These are phyloP conservation scores for Melanostoma mellinum DNA, from an alignment of 2,888 invertebrate species.

Conservation along the genomic window DNA sequence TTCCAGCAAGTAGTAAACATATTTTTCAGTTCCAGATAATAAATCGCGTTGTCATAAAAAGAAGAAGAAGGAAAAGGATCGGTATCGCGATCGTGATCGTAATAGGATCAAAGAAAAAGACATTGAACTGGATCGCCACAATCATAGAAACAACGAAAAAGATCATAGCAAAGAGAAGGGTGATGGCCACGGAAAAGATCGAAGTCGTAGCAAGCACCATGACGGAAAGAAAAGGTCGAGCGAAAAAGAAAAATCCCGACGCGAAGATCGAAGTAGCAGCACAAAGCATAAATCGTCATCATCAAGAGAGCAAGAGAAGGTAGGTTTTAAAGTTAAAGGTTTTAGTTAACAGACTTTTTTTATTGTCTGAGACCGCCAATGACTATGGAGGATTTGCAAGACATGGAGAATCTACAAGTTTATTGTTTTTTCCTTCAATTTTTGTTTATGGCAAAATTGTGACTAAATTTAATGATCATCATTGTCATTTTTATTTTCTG, in stretches of 20 bases:
- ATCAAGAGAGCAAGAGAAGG: conserved; percentile 76
- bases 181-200: conserved; percentile 35
- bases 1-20: not conserved
- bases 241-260: conserved; percentile 74
- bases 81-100: conserved; percentile 75
- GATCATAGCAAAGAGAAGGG: conserved; percentile 60
- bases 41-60: conserved; percentile 79
- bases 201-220: conserved; percentile 51
- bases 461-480: no score
- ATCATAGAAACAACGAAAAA: conserved; percentile 39
- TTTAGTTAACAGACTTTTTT: conserved; percentile 39
- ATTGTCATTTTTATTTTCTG: no score
- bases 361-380: no score
- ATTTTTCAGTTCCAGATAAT: conserved; percentile 63
- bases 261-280: conserved; percentile 63
- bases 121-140: conserved; percentile 57
- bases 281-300: conserved; percentile 67
- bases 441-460: no score
- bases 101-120: conserved; percentile 72
- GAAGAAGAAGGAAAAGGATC: conserved; percentile 81
- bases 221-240: conserved; percentile 31
- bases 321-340: conserved; percentile 47
- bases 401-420: no score
- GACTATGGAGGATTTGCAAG: no score
- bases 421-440: no score